These are phyloP conservation scores for Eremobia ochroleuca DNA, from an alignment of 2,888 invertebrate species.

Conservation along the genomic window DNA sequence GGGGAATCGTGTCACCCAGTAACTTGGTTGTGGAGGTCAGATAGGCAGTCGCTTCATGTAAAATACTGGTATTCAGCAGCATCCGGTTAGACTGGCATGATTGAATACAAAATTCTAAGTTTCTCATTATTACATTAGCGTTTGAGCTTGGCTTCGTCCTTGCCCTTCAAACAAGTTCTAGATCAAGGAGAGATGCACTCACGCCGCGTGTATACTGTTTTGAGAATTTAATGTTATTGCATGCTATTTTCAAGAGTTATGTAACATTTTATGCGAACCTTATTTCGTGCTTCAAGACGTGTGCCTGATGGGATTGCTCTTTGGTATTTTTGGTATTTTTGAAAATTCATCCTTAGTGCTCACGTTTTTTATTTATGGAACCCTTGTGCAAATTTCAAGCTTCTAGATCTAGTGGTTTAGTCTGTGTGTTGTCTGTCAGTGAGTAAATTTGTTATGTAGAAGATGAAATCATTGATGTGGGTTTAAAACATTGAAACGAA, in stretches of 20 bases:
- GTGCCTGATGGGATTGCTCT: background rate
- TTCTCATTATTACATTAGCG: slow-evolving; percentile 33
- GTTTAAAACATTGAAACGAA: no score
- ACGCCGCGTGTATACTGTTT: slow-evolving; percentile 27
- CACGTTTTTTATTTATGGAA: background rate
- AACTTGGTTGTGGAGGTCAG: background rate
- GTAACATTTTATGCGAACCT: background rate
- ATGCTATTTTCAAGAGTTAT: slow-evolving; percentile 3
- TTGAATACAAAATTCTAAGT: slow-evolving; percentile 7
- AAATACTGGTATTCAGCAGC: background rate
- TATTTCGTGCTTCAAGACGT: background rate
- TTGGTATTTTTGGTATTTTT: background rate
- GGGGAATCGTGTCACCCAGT: background rate
- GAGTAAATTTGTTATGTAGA: no score
- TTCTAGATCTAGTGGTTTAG: background rate
- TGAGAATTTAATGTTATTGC: slow-evolving; percentile 8
- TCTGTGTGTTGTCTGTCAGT: no score
- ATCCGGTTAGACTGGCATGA: background rate
- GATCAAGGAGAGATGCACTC: slow-evolving; percentile 23
- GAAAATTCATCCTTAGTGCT: background rate
- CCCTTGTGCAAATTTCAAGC: background rate
- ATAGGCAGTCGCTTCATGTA: background rate
- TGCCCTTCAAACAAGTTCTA: slow-evolving; percentile 46
- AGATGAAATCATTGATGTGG: no score
- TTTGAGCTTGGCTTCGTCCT: slow-evolving; percentile 30